Conservation (phyloP, 2,113 vertebrate species). For the Paratilapia polleni region DNA sequence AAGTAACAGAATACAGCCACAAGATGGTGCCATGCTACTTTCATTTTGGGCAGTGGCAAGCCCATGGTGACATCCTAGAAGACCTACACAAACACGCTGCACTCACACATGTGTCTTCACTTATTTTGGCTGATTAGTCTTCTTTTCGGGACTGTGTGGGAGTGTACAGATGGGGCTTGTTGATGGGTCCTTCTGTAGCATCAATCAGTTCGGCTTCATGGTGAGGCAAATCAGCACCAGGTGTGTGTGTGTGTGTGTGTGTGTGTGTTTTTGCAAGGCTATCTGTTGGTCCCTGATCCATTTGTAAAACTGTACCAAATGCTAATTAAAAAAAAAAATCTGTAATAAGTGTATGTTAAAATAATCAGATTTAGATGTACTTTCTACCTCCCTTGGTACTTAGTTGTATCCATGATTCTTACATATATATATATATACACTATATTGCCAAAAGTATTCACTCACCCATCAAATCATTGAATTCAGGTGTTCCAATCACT, state of each 20-base stretch:
- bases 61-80: neutral
- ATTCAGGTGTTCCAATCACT: too few species aligned
- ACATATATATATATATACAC: too few species aligned
- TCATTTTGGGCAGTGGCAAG: neutral
- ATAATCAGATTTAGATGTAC: neutral
- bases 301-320: neutral
- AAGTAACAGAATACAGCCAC: conserved; percentile 20
- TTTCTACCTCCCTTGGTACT: neutral
- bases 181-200: neutral
- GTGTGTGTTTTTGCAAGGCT: neutral
- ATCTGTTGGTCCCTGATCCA: neutral
- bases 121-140: conserved; percentile 3
- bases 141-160: neutral
- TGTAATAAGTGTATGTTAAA: neutral
- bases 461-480: too few species aligned
- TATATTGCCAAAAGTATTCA: too few species aligned
- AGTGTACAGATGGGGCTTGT: conserved; percentile 8
- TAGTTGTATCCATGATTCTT: too few species aligned
- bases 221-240: conserved; percentile 4
- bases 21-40: conserved; percentile 27
- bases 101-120: conserved; percentile 16
- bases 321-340: neutral
- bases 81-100: neutral
- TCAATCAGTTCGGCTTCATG: neutral
- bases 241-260: neutral